Percentiles rank a stretch among this genome's conserved stretches.
Evolutionary conservation across 2,888 invertebrate species (phyloP).

Genomic region (Caenorhabditis virilis): DNA sequence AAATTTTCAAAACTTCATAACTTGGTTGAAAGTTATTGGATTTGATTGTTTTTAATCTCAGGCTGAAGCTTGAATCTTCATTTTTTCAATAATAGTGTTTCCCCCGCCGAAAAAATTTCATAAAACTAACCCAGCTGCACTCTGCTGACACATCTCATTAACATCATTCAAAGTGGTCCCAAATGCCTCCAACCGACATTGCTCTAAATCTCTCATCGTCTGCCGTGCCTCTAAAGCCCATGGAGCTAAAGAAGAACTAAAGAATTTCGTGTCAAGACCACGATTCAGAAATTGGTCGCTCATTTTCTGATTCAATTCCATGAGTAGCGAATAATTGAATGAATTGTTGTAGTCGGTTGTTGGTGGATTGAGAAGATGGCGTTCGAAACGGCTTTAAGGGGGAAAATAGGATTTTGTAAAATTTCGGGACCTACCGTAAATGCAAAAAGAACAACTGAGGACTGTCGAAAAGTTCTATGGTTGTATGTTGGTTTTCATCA

Average conservation of each 20-base stretch:
- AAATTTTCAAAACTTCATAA: no score
- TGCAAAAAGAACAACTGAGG: conserved; percentile 32
- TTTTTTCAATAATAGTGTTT: no score
- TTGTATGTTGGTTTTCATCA: conserved; percentile 19
- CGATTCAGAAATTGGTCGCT: conserved; percentile 15
- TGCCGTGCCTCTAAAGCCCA: conserved; percentile 39
- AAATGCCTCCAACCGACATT: conserved; percentile 40
- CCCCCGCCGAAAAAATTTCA: no score
- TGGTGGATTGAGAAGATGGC: conserved; percentile 27
- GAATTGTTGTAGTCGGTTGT: conserved; percentile 16
- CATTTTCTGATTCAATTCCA: conserved; percentile 32
- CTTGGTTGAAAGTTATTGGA: no score
- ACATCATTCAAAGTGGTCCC: conserved; percentile 22
- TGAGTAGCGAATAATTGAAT: conserved; percentile 22
- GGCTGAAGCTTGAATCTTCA: no score
- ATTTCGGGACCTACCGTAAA: no score
- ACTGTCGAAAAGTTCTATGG: conserved; percentile 24
- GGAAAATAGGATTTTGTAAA: conserved; percentile 3
- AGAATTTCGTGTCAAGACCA: conserved; percentile 14
- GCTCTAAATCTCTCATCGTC: conserved; percentile 37
- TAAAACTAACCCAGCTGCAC: conserved; percentile 30
- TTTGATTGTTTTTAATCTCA: no score
- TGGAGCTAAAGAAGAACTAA: conserved; percentile 8
- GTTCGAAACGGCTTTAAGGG: conserved; percentile 25
- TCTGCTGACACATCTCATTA: conserved; percentile 45